A percentile compares a stretch with the other conserved stretches of the same genome.
Conservation (phyloP, 2,797 vertebrate species). For the Paratrypauchen microcephalus region DNA sequence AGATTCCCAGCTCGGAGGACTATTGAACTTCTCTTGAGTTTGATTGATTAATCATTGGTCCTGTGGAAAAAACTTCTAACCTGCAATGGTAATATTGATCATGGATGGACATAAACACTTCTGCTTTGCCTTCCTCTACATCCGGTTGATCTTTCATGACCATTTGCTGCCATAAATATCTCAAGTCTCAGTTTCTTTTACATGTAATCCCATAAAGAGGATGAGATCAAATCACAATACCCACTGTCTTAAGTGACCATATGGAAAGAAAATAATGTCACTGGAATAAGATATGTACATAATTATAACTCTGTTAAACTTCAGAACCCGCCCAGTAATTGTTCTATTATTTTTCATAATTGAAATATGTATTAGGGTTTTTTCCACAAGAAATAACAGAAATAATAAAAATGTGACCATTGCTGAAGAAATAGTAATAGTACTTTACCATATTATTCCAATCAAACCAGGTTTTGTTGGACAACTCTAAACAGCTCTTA, state of each 20-base stretch:
- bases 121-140: constrained; percentile 20
- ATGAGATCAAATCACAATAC: background rate
- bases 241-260: background rate
- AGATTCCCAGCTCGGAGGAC: constrained; percentile 54
- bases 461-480: too few species aligned
- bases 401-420: too few species aligned
- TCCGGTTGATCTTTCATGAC: constrained; percentile 38
- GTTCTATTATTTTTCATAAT: too few species aligned
- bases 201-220: background rate
- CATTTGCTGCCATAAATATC: constrained; percentile 29
- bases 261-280: background rate
- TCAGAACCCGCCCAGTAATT: too few species aligned
- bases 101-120: constrained; percentile 43
- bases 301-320: too few species aligned
- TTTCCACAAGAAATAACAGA: too few species aligned
- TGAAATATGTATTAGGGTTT: too few species aligned
- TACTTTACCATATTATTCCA: too few species aligned
- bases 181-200: constrained; percentile 8
- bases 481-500: too few species aligned
- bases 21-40: constrained; percentile 44
- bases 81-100: constrained; percentile 55
- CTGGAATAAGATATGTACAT: too few species aligned
- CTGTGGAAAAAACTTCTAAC: constrained; percentile 53
- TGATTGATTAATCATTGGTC: constrained; percentile 64
- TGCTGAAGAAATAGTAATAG: too few species aligned